Percentiles rank a stretch among this genome's conserved stretches.
Conservation (phyloP, 2,797 vertebrate genomes). For the Pseudopleuronectes americanus region DNA sequence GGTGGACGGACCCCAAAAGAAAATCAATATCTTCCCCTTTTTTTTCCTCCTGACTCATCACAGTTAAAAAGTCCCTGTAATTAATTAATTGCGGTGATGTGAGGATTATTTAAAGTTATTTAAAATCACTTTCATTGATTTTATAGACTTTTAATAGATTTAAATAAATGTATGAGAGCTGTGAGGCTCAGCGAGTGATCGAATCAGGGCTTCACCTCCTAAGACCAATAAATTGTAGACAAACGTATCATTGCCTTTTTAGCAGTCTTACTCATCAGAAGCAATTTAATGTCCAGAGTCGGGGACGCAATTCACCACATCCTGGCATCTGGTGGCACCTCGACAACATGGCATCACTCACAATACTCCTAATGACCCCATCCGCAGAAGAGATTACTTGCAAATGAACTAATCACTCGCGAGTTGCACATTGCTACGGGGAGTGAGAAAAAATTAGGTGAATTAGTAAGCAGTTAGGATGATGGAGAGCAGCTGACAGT, state of each 20-base stretch:
- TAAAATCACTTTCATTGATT: neutral
- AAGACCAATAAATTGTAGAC: conserved; percentile 41
- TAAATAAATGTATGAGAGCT: no score
- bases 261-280: conserved; percentile 48
- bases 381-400: conserved; percentile 68
- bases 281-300: conserved; percentile 55
- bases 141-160: no score
- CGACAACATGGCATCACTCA: conserved; percentile 68
- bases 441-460: conserved; percentile 48
- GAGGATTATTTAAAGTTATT: neutral
- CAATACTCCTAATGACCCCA: conserved; percentile 73
- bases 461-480: conserved; percentile 80
- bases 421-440: conserved; percentile 59
- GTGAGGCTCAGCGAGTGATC: conserved; percentile 19
- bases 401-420: conserved; percentile 75
- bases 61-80: conserved; percentile 23
- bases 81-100: conserved; percentile 10
- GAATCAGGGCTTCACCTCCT: conserved; percentile 23
- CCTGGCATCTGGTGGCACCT: conserved; percentile 46
- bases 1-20: conserved; percentile 43
- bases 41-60: conserved; percentile 6
- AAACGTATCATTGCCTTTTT: conserved; percentile 55
- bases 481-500: conserved; percentile 77
- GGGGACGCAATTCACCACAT: conserved; percentile 45
- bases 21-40: neutral